phyloP scores from a whole-genome alignment of 2,113 vertebrate genomes.

The Corvus moneduloides region DNA sequence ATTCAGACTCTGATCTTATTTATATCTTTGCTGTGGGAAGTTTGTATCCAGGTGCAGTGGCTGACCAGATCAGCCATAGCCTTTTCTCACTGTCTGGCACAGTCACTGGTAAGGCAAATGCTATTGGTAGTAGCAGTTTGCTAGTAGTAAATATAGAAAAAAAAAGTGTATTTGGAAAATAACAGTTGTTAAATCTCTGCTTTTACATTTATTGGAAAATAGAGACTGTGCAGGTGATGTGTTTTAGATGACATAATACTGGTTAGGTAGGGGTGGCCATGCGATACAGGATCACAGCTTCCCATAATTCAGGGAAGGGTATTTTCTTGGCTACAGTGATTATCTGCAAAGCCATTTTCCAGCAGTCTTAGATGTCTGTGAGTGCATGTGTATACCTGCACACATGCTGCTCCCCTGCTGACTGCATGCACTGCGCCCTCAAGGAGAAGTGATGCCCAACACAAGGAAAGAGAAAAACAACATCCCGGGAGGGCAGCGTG shows the following conservation, averaged over 20 bases:
- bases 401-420: neutral
- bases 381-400: fast-evolving
- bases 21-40: neutral
- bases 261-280: neutral
- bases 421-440: fast-evolving
- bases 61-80: neutral
- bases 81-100: neutral
- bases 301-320: neutral
- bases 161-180: neutral
- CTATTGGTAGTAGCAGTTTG: neutral
- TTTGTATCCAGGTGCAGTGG: neutral
- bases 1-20: neutral
- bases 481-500: neutral
- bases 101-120: neutral
- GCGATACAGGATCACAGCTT: neutral
- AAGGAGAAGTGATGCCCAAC: neutral
- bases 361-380: neutral
- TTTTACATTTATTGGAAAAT: neutral
- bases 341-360: neutral
- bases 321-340: neutral
- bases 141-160: neutral
- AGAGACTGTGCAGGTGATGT: neutral
- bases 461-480: neutral
- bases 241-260: neutral
- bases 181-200: neutral